Conservation (phyloP, 1,140 invertebrate genomes). For the Drosophila insularis region DNA sequence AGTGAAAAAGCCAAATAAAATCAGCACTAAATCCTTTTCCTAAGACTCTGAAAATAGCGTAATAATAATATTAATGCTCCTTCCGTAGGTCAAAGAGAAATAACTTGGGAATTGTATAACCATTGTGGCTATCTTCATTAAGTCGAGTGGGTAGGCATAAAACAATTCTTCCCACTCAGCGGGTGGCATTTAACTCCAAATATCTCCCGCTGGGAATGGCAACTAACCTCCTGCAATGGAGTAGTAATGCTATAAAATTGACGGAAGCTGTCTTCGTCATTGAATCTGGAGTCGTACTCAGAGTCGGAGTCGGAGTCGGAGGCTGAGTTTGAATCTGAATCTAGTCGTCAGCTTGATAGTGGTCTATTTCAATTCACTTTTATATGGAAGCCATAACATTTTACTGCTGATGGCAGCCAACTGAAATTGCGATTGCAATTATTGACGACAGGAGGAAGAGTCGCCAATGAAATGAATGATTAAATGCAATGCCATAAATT, state of each 20-base stretch:
- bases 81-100: background rate
- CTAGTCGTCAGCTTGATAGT: slow-evolving; percentile 8
- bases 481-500: slow-evolving; percentile 64
- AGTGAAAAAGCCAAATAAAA: background rate
- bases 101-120: background rate
- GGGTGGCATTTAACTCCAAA: slow-evolving; percentile 18
- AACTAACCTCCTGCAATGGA: slow-evolving; percentile 13
- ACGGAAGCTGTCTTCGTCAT: slow-evolving; percentile 63
- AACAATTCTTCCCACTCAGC: slow-evolving; percentile 22
- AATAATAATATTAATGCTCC: too few relatives aligned
- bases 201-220: slow-evolving; percentile 48
- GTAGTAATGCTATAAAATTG: slow-evolving; percentile 55
- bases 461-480: slow-evolving; percentile 51
- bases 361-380: slow-evolving; percentile 66
- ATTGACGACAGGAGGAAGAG: slow-evolving; percentile 24
- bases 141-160: background rate
- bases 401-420: slow-evolving; percentile 52
- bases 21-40: too few relatives aligned
- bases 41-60: too few relatives aligned
- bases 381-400: slow-evolving; percentile 64
- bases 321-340: too few relatives aligned
- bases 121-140: slow-evolving; percentile 5
- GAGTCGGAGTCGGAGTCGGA: too few relatives aligned
- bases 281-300: too few relatives aligned
- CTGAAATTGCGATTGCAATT: slow-evolving; percentile 56